Base-by-base conservation (phyloP, 2,797 vertebrate genomes). In the Tarsius wallacei region DNA sequence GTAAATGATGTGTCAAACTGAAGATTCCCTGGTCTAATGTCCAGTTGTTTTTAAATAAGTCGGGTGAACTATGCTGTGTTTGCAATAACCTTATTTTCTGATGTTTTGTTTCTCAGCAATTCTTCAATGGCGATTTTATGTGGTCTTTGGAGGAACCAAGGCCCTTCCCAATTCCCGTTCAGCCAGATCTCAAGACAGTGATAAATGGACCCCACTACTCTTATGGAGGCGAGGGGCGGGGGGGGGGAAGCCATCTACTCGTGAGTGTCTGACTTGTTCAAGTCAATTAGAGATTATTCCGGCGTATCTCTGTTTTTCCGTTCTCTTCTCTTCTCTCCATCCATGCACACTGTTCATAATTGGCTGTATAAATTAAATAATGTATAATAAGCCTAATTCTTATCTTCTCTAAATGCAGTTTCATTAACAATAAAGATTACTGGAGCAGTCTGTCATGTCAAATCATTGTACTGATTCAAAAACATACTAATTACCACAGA, bases 301-400 rank as follows among this genome's bases (percentile, higher is more conserved):
- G 57, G 59, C 36, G 84, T 87, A 86, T 87, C 36, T 83, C 36
- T 64, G 74, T 86, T 63, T 91, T 83, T 28, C 63, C 74, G 87
- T 82, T 95, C 59, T 80, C 63, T 66, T 93, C 55, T 97, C 53
- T 91, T 85, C n/a, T 91, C 31, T 93, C 49, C 66, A n/a, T 71
- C 89, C 87, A 96, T 81, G 80, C 55, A 28, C 91, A 33, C 13
- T 74, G 51, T 74, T 90, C 42, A 71, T 88, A 91, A 97, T 90
- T 97, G 87, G 7, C 53, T 93, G 12, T 81, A 70, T 89, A 89
- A 95, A 91, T 96, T 93, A 95, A 97, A 90, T 91, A 93, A 85
- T 81, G 87, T 33, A 63, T 91, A 90, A 87, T 82, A 49, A 93
- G 55, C 17, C 47, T 96, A 76, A 84, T 93, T 88, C 57, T 96